These are phyloP conservation scores for Myotis myotis DNA, from an alignment of 2,797 vertebrate species.

Conservation along the genomic window DNA sequence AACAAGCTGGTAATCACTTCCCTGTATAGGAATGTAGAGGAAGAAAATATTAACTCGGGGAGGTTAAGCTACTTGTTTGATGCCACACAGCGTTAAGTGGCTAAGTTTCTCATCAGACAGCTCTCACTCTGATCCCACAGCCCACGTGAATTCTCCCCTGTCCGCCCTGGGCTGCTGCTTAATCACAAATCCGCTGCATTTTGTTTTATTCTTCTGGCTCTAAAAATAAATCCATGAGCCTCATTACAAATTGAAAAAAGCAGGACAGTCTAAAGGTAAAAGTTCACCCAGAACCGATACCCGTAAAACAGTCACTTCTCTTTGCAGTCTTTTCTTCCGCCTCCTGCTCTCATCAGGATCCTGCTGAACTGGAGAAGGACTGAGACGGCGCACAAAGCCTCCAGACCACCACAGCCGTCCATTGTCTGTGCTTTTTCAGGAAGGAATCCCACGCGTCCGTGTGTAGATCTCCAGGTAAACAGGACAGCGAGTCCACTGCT, in stretches of 20 bases:
- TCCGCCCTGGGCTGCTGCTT: too few species aligned
- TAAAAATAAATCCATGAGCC: not conserved
- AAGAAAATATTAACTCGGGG: not conserved
- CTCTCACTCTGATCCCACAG: not conserved
- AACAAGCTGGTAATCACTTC: not conserved
- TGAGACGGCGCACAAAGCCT: slow-evolving; percentile 11
- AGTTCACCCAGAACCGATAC: not conserved
- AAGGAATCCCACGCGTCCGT: not conserved
- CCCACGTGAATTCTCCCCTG: fast-evolving
- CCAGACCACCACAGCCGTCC: not conserved
- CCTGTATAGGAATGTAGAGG: not conserved
- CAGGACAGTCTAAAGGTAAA: not conserved
- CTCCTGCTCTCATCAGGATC: fast-evolving
- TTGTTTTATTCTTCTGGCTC: not conserved
- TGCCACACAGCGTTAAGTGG: not conserved
- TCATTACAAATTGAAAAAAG: not conserved
- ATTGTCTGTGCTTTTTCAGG: not conserved
- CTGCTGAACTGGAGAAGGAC: not conserved
- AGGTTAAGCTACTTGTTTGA: not conserved
- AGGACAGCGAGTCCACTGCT: fast-evolving
- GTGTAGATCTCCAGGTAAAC: not conserved
- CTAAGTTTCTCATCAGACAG: fast-evolving
- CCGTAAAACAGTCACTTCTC: too few species aligned
- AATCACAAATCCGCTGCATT: not conserved
- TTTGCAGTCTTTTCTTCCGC: not conserved